These are phyloP conservation scores for Andricus grossulariae DNA, from an alignment of 1,140 invertebrate species.

Conservation along the genomic window DNA sequence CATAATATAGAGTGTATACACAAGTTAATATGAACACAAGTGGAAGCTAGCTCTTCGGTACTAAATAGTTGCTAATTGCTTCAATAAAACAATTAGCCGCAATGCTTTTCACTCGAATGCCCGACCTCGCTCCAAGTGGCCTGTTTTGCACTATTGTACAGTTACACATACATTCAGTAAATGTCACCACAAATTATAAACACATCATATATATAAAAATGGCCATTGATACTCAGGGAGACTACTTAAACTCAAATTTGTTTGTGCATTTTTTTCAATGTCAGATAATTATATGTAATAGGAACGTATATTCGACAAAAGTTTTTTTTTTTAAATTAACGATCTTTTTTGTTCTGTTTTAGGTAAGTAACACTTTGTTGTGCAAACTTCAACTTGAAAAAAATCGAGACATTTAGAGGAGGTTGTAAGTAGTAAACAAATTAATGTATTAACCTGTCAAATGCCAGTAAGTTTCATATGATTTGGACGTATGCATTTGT, in stretches of 20 bases:
- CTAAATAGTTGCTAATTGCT: conserved; percentile 31
- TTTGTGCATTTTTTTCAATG: too few species aligned
- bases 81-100: conserved; percentile 35
- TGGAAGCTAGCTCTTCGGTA: not conserved
- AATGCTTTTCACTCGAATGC: conserved; percentile 24
- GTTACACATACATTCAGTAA: conserved; percentile 19
- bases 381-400: too few species aligned
- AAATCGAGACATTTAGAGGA: too few species aligned
- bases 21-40: not conserved
- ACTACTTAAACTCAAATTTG: not conserved
- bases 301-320: too few species aligned
- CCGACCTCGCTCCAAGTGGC: conserved; percentile 12
- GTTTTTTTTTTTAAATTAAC: too few species aligned
- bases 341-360: too few species aligned
- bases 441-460: too few species aligned
- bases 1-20: not conserved
- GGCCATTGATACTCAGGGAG: not conserved
- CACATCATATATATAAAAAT: not conserved
- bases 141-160: conserved; percentile 33
- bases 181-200: conserved; percentile 38
- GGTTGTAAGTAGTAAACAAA: too few species aligned
- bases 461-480: too few species aligned
- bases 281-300: too few species aligned
- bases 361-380: too few species aligned
- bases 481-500: too few species aligned